Evolutionary conservation across 1,140 invertebrate species (phyloP).

Genomic region (Procambarus clarkii): DNA sequence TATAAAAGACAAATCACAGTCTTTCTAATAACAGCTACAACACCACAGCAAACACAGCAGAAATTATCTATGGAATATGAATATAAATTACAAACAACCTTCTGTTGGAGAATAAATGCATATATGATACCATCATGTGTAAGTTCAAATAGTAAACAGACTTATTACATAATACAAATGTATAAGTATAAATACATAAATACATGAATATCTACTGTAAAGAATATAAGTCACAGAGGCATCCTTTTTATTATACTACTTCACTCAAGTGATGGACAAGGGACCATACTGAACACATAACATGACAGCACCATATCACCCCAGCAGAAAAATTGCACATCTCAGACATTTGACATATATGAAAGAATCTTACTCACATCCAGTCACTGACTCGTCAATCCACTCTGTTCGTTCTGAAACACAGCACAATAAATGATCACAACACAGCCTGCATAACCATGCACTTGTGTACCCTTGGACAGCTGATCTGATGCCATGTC

Average conservation of each 20-base stretch:
- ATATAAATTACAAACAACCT: not conserved
- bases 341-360: conserved; percentile 10
- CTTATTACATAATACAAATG: not conserved
- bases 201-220: not conserved
- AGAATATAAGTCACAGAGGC: not conserved
- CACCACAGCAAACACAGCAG: conserved; percentile 15
- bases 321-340: conserved; percentile 7
- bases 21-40: not conserved
- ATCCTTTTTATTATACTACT: not conserved
- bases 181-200: conserved; percentile 1
- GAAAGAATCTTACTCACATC: conserved; percentile 56
- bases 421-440: conserved; percentile 58
- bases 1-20: not conserved
- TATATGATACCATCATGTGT: conserved; percentile 13
- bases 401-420: conserved; percentile 67
- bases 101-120: conserved; percentile 3
- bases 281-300: not conserved
- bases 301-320: conserved; percentile 15
- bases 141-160: not conserved
- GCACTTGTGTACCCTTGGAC: not conserved
- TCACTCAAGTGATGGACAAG: not conserved
- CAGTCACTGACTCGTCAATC: conserved; percentile 66
- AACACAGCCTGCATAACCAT: not conserved
- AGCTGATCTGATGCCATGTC: not conserved
- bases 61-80: not conserved